Conservation (phyloP, 1,140 invertebrate species). For the Adelges cooleyi region DNA sequence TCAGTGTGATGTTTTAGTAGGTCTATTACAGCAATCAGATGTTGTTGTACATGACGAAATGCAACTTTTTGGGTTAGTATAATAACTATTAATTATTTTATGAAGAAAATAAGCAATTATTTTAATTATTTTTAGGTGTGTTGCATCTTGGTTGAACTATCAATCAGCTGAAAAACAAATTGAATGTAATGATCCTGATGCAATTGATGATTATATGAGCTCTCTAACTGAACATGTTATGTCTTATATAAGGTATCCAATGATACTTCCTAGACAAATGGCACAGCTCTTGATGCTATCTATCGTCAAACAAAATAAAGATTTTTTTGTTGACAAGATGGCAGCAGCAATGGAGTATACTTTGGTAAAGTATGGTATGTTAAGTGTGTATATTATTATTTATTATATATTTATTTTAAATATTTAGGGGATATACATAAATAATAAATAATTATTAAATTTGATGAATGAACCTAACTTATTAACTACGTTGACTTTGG, state of each 20-base stretch:
- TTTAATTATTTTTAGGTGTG: conserved; percentile 42
- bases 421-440: too few relatives aligned
- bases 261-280: conserved; percentile 79
- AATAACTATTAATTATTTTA: not conserved
- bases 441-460: too few relatives aligned
- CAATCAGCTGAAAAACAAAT: conserved; percentile 36
- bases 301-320: conserved; percentile 66
- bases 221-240: conserved; percentile 60
- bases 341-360: conserved; percentile 45
- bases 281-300: conserved; percentile 65
- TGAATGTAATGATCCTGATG: conserved; percentile 34
- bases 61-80: conserved; percentile 55
- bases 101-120: not conserved
- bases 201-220: conserved; percentile 48
- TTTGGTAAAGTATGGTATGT: conserved; percentile 1
- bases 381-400: too few relatives aligned
- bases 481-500: too few relatives aligned
- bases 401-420: too few relatives aligned
- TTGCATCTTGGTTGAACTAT: conserved; percentile 58
- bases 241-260: conserved; percentile 72
- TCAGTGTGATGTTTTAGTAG: conserved; percentile 64
- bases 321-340: conserved; percentile 80
- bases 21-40: conserved; percentile 69
- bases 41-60: conserved; percentile 84
- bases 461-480: too few relatives aligned